Evolutionary conservation across 2,113 vertebrate genomes (phyloP).

Genomic region (Microtus ochrogaster): DNA sequence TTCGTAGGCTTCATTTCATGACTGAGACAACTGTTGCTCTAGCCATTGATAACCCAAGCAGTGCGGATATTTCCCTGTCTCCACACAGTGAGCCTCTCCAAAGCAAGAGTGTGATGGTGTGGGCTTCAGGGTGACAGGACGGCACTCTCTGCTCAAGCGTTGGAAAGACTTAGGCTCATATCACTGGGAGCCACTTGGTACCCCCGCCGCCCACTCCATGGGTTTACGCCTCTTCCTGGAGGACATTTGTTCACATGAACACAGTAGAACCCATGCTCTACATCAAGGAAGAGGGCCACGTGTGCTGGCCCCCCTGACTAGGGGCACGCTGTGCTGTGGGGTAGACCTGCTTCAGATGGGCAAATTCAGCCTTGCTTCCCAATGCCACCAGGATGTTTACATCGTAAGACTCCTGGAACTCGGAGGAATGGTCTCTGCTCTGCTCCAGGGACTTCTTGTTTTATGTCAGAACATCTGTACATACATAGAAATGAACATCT

Average conservation of each 20-base stretch:
- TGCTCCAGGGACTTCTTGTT: not conserved
- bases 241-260: too few species aligned
- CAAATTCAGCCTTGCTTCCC: too few species aligned
- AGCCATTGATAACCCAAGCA: too few species aligned
- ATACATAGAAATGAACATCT: not conserved
- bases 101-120: not conserved
- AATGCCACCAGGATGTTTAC: not conserved
- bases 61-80: not conserved
- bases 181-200: not conserved
- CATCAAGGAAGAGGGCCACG: not conserved
- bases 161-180: too few species aligned
- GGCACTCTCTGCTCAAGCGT: too few species aligned
- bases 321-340: not conserved
- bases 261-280: not conserved
- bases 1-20: not conserved
- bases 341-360: not conserved
- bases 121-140: not conserved
- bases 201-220: rapidly evolving
- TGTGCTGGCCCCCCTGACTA: not conserved
- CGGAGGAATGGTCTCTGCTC: not conserved
- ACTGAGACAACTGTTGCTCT: not conserved
- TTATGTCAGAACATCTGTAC: not conserved
- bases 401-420: not conserved
- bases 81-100: not conserved
- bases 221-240: not conserved